Evolutionary conservation across 2,888 invertebrate species (phyloP).

Genomic region (Auanema freiburgensis): DNA sequence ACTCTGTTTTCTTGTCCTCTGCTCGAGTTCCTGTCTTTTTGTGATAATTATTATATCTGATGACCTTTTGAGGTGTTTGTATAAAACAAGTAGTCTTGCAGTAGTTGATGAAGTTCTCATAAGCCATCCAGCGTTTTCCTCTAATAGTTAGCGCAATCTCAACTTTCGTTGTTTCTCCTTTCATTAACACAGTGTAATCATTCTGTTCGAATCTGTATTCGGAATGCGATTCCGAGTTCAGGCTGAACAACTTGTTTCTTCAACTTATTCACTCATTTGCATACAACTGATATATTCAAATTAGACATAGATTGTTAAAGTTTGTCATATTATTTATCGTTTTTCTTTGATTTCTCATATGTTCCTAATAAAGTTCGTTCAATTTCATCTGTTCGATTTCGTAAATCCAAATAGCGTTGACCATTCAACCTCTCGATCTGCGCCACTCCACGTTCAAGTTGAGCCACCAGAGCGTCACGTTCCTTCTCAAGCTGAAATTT

Average conservation of each 20-base stretch:
- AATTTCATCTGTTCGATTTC: not conserved
- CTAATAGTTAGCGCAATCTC: too few relatives aligned
- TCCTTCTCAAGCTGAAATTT: constrained; percentile 37
- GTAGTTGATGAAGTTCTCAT: too few relatives aligned
- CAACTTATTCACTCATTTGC: not conserved
- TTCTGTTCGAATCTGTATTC: not conserved
- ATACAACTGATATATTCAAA: not conserved
- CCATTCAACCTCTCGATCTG: constrained; percentile 27
- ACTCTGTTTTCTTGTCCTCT: too few relatives aligned
- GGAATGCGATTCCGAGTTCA: constrained; percentile 9
- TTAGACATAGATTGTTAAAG: not conserved
- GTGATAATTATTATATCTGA: too few relatives aligned
- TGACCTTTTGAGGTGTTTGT: too few relatives aligned
- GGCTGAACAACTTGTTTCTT: constrained; percentile 1
- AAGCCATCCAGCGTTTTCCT: too few relatives aligned
- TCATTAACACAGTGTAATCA: too few relatives aligned
- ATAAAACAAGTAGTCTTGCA: too few relatives aligned
- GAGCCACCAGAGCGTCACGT: constrained; percentile 30
- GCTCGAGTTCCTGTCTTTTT: too few relatives aligned
- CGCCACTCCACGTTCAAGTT: constrained; percentile 30
- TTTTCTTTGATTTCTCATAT: constrained; percentile 2
- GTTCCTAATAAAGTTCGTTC: constrained; percentile 4
- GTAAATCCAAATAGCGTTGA: not conserved
- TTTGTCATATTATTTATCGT: constrained; percentile 6
- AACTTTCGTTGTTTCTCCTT: too few relatives aligned